phyloP scores from a whole-genome alignment of 2,888 invertebrate species.

The Omphaloscelis lunosa region DNA sequence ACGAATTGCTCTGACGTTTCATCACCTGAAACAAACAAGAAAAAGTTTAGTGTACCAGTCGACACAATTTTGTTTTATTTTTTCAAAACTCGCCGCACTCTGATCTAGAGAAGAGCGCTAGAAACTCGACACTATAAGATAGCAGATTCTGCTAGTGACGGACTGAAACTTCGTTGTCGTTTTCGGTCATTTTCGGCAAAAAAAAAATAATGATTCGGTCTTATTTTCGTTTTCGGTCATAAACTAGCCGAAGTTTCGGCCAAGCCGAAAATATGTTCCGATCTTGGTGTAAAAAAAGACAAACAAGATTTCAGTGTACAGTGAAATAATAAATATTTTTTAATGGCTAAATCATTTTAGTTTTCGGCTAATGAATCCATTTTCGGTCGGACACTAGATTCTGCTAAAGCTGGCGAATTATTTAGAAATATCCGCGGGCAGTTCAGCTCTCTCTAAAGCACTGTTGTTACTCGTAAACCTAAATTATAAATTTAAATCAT shows the following conservation, averaged over 20 bases:
- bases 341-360: no score
- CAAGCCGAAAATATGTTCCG: no score
- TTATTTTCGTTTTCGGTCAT: no score
- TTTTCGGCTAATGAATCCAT: no score
- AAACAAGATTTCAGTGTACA: no score
- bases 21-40: constrained; percentile 91
- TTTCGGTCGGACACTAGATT: constrained; percentile 5
- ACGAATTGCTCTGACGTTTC: constrained; percentile 94
- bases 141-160: constrained; percentile 14
- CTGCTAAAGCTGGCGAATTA: constrained; percentile 30
- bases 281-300: no score
- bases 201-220: no score
- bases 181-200: no score
- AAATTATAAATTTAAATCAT: constrained; percentile 29
- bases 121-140: constrained; percentile 16
- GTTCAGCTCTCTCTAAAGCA: constrained; percentile 16
- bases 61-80: not conserved
- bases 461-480: constrained; percentile 29
- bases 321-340: no score
- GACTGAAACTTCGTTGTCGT: no score
- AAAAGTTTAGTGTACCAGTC: not conserved
- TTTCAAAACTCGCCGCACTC: not conserved
- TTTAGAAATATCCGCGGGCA: constrained; percentile 28
- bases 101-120: not conserved
- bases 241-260: no score